Conservation (phyloP, 2,797 vertebrate species). For the Diceros bicornis region DNA sequence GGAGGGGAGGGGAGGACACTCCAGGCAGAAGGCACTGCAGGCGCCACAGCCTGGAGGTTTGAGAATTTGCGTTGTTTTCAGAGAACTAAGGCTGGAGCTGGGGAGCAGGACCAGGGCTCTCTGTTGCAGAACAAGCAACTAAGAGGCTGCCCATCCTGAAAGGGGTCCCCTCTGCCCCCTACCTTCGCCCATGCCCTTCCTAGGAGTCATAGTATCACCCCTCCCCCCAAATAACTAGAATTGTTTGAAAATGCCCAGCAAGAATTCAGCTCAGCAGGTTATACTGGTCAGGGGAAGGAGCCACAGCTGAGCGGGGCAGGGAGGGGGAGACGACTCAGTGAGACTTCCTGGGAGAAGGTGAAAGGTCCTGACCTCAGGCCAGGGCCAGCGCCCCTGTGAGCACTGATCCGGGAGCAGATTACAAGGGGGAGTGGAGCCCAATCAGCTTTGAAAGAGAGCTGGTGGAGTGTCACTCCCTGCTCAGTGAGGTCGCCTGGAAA, state of each 20-base stretch:
- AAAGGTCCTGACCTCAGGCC: slow-evolving; percentile 29
- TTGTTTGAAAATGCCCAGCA: slow-evolving; percentile 68
- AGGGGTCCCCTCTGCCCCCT: neutral
- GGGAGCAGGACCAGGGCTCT: neutral
- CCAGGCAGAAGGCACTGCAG: neutral
- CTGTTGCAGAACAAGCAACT: neutral
- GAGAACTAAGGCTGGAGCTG: neutral
- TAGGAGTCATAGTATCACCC: neutral
- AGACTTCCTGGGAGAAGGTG: slow-evolving; percentile 66
- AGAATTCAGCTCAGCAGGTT: slow-evolving; percentile 78
- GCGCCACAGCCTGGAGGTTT: neutral
- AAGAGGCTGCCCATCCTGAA: neutral
- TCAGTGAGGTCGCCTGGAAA: neutral
- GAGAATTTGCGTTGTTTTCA: neutral
- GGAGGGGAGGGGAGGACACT: neutral
- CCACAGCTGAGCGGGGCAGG: neutral
- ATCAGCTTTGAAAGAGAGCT: slow-evolving; percentile 55
- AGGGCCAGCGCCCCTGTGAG: neutral
- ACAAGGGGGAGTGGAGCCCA: slow-evolving; percentile 19
- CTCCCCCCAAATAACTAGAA: slow-evolving; percentile 54
- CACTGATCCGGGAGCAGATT: slow-evolving; percentile 26
- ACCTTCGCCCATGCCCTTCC: neutral
- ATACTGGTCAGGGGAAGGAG: slow-evolving; percentile 52
- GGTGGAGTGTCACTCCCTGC: neutral
- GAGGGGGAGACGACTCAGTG: neutral